phyloP scores from a whole-genome alignment of 2,888 invertebrate genomes.

The Liodrosophila aerea region DNA sequence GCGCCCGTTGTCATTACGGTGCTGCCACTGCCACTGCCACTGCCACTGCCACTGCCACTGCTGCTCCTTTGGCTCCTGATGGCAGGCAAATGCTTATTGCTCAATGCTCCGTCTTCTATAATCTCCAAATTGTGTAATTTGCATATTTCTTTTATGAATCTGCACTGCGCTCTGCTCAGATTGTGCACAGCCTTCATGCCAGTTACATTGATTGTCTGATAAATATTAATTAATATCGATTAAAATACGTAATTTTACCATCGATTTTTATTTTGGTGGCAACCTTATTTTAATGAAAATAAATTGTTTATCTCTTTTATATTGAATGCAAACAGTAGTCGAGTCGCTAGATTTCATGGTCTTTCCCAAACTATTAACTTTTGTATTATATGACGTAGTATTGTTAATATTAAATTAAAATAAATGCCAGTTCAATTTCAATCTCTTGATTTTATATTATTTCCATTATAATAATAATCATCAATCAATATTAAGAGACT shows the following conservation, averaged over 20 bases:
- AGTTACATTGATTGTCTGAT: slow-evolving; percentile 2
- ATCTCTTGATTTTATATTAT: too few species aligned
- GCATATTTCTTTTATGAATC: slow-evolving; percentile 17
- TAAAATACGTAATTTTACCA: neutral
- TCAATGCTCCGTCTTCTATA: slow-evolving; percentile 11
- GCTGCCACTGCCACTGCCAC: slow-evolving; percentile 5
- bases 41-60: neutral
- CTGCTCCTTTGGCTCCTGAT: neutral
- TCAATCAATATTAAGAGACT: too few species aligned
- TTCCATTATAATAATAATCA: too few species aligned
- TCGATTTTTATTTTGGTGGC: too few species aligned
- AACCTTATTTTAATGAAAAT: slow-evolving; percentile 2
- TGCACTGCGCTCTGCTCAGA: neutral
- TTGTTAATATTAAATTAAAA: too few species aligned
- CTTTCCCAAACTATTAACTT: too few species aligned
- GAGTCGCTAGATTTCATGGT: too few species aligned
- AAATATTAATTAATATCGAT: slow-evolving; percentile 17
- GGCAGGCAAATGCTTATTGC: slow-evolving; percentile 20
- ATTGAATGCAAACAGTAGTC: neutral
- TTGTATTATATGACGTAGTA: too few species aligned
- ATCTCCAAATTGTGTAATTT: slow-evolving; percentile 38
- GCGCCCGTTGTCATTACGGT: slow-evolving; percentile 21
- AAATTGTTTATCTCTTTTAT: slow-evolving; percentile 4
- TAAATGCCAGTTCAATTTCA: too few species aligned
- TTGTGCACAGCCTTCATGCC: slow-evolving; percentile 2